These are phyloP conservation scores for Stichodactyla helianthus DNA, from an alignment of 64 coral and sea anemone genomes.

Conservation along the genomic window DNA sequence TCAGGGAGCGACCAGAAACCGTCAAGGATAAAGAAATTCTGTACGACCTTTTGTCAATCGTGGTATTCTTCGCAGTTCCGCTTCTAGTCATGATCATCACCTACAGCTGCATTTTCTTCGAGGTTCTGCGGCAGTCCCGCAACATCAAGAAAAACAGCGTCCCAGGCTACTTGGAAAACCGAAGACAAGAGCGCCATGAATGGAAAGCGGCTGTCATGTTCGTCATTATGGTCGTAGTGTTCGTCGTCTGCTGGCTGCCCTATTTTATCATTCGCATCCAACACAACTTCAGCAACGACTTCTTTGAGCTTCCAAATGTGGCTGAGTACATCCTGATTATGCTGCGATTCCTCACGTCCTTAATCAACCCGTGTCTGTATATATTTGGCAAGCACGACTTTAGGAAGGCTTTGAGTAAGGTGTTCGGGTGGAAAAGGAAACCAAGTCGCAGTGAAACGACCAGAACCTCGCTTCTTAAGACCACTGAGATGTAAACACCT, in stretches of 20 bases:
- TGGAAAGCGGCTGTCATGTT: constrained; percentile 56
- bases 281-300: constrained; percentile 22
- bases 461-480: constrained; percentile 17
- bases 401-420: constrained; percentile 29
- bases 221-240: constrained; percentile 50
- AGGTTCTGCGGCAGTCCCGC: constrained; percentile 49
- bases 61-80: constrained; percentile 46
- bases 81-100: constrained; percentile 67
- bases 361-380: constrained; percentile 73
- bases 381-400: constrained; percentile 79
- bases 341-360: constrained; percentile 51
- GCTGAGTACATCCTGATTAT: constrained; percentile 14
- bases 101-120: constrained; percentile 56
- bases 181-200: constrained; percentile 40
- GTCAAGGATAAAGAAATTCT: constrained; percentile 10
- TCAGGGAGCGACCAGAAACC: constrained; percentile 8
- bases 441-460: not conserved
- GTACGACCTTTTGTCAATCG: constrained; percentile 35
- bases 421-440: constrained; percentile 3
- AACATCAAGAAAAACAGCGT: constrained; percentile 64
- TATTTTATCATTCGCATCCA: constrained; percentile 51
- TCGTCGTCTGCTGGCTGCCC: constrained; percentile 51
- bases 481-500: not conserved
- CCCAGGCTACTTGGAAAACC: constrained; percentile 30
- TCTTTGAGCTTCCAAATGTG: constrained; percentile 29